A percentile compares a stretch with the other conserved stretches of the same genome.
These are phyloP conservation scores for Sanderia malayensis DNA, from an alignment of 30 jellyfish, hydroid and myxozoan genomes.

Conservation along the genomic window DNA sequence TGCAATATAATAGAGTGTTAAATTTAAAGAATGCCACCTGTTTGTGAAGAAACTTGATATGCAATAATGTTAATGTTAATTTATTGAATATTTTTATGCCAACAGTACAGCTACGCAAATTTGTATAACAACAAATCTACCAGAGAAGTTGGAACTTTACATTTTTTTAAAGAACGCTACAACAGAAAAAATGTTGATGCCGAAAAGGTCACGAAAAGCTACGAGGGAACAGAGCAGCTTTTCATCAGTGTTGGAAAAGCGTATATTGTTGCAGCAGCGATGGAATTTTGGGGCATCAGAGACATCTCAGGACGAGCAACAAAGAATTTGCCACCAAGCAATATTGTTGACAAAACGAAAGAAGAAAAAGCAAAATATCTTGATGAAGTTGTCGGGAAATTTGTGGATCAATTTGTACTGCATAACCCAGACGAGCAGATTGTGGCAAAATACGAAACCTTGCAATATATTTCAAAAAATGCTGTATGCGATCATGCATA, in stretches of 20 bases:
- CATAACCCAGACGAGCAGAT: neutral
- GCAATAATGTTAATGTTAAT: too few species aligned
- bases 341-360: neutral
- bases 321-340: neutral
- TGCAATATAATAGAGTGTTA: too few species aligned
- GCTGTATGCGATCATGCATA: too few species aligned
- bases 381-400: constrained; percentile 2
- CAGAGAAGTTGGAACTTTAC: constrained; percentile 7
- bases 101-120: neutral
- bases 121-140: constrained; percentile 1
- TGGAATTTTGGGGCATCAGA: constrained; percentile 10
- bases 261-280: constrained; percentile 16
- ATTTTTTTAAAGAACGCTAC: constrained; percentile 6
- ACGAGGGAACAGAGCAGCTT: constrained; percentile 27
- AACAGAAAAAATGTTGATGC: constrained; percentile 23
- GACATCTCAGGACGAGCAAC: neutral
- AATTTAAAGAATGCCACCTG: too few species aligned
- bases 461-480: too few species aligned
- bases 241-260: constrained; percentile 9
- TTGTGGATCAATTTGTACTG: neutral
- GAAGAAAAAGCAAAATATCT: neutral
- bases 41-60: too few species aligned
- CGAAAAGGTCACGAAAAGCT: constrained; percentile 14
- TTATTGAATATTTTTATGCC: too few species aligned
- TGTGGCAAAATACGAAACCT: neutral